These are phyloP conservation scores for Calyptommatus sinebrachiatus DNA, from an alignment of 2,113 vertebrate species.

Conservation along the genomic window DNA sequence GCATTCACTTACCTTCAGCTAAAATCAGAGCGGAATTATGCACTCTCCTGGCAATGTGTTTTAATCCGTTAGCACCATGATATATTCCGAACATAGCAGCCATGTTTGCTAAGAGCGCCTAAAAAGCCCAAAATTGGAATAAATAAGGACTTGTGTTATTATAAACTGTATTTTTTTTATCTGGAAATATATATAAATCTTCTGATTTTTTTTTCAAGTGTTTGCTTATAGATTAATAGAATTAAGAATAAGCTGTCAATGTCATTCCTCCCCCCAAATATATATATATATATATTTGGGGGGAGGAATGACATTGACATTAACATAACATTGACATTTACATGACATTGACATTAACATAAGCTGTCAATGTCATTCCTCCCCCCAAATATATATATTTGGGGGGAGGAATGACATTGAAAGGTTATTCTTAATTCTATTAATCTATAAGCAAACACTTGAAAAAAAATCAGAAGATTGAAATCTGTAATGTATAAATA, in stretches of 20 bases:
- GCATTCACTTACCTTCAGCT: constrained; percentile 85
- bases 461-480: not conserved
- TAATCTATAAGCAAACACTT: no score
- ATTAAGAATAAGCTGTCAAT: no score
- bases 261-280: not conserved
- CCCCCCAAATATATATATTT: no score
- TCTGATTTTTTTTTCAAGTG: not conserved
- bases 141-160: not conserved
- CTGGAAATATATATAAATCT: no score
- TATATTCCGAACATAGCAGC: constrained; percentile 93
- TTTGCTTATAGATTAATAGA: no score
- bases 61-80: constrained; percentile 88
- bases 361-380: no score
- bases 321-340: no score
- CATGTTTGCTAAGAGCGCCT: constrained; percentile 98
- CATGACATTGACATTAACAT: no score
- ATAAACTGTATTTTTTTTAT: not conserved
- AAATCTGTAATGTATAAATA: not conserved
- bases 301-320: no score
- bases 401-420: not conserved
- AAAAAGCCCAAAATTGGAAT: constrained; percentile 37
- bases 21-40: constrained; percentile 91
- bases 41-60: constrained; percentile 88
- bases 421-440: no score
- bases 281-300: no score